phyloP scores from a whole-genome alignment of 2,888 invertebrate genomes.

The Sabellastarte sp. region DNA sequence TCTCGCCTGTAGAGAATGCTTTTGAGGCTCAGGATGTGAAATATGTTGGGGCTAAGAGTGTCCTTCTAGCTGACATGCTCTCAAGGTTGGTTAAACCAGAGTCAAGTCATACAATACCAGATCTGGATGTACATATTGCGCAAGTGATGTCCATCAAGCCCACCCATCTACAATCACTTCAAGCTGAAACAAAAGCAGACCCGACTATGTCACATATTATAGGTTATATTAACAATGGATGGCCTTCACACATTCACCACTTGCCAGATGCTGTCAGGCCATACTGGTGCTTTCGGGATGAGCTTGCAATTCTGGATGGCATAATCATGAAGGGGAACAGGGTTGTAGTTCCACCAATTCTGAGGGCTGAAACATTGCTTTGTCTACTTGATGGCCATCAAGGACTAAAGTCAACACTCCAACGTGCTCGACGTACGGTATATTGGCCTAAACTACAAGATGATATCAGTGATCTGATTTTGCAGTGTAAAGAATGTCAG shows the following conservation, averaged over 20 bases:
- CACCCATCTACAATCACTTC: background rate
- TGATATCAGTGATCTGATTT: no score
- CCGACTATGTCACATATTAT: no score
- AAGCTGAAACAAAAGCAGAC: no score
- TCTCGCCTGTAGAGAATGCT: no score
- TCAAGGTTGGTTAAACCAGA: no score
- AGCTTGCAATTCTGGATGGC: conserved; percentile 3
- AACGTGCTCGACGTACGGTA: conserved; percentile 2
- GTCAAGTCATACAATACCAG: no score
- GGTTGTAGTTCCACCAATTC: no score
- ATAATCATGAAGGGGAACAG: no score
- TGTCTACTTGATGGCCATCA: conserved; percentile 3
- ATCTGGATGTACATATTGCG: conserved; percentile 2
- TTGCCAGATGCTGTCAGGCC: background rate
- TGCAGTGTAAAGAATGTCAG: background rate
- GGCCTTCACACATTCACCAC: no score
- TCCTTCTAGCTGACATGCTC: conserved; percentile 5
- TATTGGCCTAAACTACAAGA: no score
- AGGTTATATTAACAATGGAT: no score
- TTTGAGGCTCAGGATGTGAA: no score
- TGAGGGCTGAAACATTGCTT: background rate
- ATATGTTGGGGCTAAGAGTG: conserved; percentile 4
- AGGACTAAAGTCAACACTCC: background rate
- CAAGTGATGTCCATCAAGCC: conserved; percentile 1
- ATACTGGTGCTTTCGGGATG: conserved; percentile 3